These are phyloP conservation scores for Phylloscopus trochiloides DNA, from an alignment of 2,113 vertebrate species.

Conservation along the genomic window DNA sequence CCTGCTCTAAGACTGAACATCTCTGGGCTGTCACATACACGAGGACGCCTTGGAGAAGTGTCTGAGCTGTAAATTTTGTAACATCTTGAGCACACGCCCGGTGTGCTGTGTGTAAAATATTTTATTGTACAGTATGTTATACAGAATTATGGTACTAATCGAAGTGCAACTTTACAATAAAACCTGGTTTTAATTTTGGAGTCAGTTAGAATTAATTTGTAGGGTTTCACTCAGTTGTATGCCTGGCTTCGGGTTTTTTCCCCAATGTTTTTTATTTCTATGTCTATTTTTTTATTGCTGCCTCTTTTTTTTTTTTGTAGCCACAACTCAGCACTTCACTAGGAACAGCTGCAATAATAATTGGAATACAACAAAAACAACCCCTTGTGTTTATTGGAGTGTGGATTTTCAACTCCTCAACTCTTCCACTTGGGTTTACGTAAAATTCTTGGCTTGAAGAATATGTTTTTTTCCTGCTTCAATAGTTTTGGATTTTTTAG, in stretches of 20 bases:
- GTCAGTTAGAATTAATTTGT: neutral
- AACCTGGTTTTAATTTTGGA: constrained; percentile 1
- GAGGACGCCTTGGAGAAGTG: neutral
- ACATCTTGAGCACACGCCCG: neutral
- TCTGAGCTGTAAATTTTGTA: constrained; percentile 71
- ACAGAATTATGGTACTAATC: constrained; percentile 51
- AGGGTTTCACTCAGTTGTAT: neutral
- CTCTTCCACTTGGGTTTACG: neutral
- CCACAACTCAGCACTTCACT: neutral
- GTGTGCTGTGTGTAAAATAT: constrained; percentile 44
- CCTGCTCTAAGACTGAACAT: neutral
- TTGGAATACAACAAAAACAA: neutral
- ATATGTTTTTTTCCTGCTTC: neutral
- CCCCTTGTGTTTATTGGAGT: neutral
- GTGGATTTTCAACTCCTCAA: neutral
- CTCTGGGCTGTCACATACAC: neutral
- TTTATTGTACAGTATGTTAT: constrained; percentile 65
- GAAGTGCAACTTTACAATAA: constrained; percentile 46
- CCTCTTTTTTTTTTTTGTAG: neutral
- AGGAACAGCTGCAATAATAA: neutral
- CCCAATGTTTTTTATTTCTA: neutral
- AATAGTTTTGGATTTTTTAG: neutral
- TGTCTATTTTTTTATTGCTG: neutral
- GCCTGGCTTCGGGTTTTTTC: fast-evolving
- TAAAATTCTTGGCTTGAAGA: neutral